A percentile compares a stretch with the other conserved stretches of the same genome.
Evolutionary conservation across 2,888 invertebrate species (phyloP).

Genomic region (Ceriagrion tenellum): DNA sequence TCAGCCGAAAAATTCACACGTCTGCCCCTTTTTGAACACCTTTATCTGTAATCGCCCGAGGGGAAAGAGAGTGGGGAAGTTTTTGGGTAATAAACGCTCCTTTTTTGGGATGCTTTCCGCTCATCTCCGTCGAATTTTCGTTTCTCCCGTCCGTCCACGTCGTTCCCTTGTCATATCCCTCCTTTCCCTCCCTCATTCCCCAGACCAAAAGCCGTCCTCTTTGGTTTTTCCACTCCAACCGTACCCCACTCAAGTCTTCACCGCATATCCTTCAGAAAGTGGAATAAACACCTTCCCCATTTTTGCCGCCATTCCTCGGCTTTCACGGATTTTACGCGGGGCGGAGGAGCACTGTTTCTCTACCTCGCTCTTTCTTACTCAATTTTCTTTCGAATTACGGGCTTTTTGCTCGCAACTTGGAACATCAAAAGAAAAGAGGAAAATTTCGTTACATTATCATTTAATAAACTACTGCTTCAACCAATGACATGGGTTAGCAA

Average conservation of each 20-base stretch:
- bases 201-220: not conserved
- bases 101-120: not conserved
- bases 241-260: not conserved
- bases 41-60: not conserved
- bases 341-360: not conserved
- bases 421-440: too few relatives aligned
- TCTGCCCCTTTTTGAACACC: not conserved
- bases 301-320: not conserved
- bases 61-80: not conserved
- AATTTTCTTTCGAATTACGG: not conserved
- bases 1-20: not conserved
- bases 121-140: not conserved
- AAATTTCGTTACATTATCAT: too few relatives aligned
- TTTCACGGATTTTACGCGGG: not conserved
- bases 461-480: too few relatives aligned
- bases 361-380: not conserved
- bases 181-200: not conserved
- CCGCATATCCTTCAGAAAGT: not conserved
- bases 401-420: too few relatives aligned
- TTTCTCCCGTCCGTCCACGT: not conserved
- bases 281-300: not conserved
- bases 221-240: not conserved
- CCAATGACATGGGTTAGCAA: too few relatives aligned
- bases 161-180: not conserved
- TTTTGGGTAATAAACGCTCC: not conserved